Evolutionary conservation across 2,888 invertebrate species (phyloP).

Genomic region (Lepidocyrtoides sp.): DNA sequence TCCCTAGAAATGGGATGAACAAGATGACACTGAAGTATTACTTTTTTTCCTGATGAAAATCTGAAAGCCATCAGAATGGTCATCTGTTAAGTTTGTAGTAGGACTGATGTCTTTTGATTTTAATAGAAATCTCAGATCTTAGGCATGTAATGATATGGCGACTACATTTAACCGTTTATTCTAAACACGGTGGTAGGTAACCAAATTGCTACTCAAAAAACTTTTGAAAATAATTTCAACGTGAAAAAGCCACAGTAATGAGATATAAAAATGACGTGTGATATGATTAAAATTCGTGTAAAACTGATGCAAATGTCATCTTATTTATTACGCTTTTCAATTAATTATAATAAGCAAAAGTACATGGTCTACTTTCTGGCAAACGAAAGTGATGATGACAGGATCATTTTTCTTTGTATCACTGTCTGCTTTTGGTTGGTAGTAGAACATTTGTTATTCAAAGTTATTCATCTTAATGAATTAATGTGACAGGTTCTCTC

Average conservation of each 20-base stretch:
- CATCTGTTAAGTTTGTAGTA: neutral
- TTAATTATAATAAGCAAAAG: slow-evolving; percentile 61
- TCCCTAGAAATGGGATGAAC: slow-evolving; percentile 18
- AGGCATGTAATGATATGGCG: no score
- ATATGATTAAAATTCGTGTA: neutral
- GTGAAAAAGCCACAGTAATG: no score
- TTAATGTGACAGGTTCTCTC: slow-evolving; percentile 54
- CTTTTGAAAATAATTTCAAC: no score
- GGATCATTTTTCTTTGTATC: neutral
- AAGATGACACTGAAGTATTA: slow-evolving; percentile 21
- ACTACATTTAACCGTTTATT: no score
- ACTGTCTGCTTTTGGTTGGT: neutral
- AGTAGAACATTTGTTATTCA: neutral
- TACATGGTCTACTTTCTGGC: slow-evolving; percentile 60
- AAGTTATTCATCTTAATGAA: slow-evolving; percentile 42
- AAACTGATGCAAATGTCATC: neutral
- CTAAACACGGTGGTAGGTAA: neutral
- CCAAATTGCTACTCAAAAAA: neutral
- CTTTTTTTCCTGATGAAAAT: neutral
- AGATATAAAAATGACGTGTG: neutral
- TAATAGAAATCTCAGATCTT: neutral
- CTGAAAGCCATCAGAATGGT: neutral
- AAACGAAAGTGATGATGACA: slow-evolving; percentile 22
- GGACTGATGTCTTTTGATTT: no score
- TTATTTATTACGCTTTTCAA: slow-evolving; percentile 50